Conservation (phyloP, 1,140 invertebrate species). For the Neomicropteryx cornuta region DNA sequence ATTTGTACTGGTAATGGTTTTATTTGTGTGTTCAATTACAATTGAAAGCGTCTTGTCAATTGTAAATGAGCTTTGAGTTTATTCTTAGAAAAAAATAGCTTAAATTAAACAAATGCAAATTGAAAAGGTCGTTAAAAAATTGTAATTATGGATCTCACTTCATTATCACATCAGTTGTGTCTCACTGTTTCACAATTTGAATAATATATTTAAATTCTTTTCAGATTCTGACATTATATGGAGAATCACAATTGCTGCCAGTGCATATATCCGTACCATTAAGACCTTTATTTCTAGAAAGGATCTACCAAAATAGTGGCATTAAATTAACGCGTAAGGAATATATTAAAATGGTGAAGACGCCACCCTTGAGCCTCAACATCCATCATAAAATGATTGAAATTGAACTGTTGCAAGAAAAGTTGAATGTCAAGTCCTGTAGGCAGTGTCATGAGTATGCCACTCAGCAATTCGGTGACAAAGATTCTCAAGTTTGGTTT, state of each 20-base stretch:
- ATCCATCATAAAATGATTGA: slow-evolving; percentile 41
- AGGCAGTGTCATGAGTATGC: slow-evolving; percentile 35
- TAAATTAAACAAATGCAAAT: too few species aligned
- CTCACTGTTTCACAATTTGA: too few species aligned
- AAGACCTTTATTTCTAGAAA: slow-evolving; percentile 38
- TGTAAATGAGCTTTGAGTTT: too few species aligned
- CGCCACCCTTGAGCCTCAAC: slow-evolving; percentile 33
- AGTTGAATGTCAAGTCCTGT: slow-evolving; percentile 22
- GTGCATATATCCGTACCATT: slow-evolving; percentile 26
- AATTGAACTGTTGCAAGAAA: slow-evolving; percentile 35
- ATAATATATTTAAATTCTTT: slow-evolving; percentile 5
- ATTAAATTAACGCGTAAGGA: slow-evolving; percentile 30
- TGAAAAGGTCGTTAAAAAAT: too few species aligned
- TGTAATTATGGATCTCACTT: too few species aligned
- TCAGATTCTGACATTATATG: slow-evolving; percentile 32
- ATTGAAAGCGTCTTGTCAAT: too few species aligned
- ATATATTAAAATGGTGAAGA: slow-evolving; percentile 27
- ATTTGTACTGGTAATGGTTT: too few species aligned
- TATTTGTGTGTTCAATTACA: too few species aligned
- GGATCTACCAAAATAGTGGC: slow-evolving; percentile 23
- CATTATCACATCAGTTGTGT: too few species aligned
- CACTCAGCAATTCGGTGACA: slow-evolving; percentile 38
- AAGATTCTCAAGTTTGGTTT: slow-evolving; percentile 44
- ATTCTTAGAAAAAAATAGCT: too few species aligned
- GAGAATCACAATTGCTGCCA: slow-evolving; percentile 27